Conservation (phyloP, 1,140 invertebrate species). For the Hermetia illucens region DNA sequence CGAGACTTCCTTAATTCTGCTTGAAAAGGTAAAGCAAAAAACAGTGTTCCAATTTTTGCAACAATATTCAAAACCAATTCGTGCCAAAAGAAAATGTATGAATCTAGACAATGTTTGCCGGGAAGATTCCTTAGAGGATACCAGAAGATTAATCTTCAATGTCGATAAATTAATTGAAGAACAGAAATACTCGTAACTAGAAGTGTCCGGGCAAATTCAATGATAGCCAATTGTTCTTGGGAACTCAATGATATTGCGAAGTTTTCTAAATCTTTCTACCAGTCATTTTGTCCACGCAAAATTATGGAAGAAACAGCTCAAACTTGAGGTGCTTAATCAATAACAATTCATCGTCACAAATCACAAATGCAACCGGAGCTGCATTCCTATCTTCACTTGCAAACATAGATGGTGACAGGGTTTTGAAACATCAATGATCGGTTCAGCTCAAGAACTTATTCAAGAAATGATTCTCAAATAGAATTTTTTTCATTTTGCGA, state of each 20-base stretch:
- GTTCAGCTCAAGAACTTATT: too few species aligned
- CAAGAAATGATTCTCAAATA: slow-evolving; percentile 97
- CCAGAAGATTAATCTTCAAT: too few species aligned
- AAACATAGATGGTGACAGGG: slow-evolving; percentile 78
- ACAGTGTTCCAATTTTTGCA: too few species aligned
- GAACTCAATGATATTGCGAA: slow-evolving; percentile 98
- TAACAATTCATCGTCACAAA: slow-evolving; percentile 97
- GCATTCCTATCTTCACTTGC: slow-evolving; percentile 97
- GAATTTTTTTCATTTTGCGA: slow-evolving; percentile 83
- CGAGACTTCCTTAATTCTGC: too few species aligned
- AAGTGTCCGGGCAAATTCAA: slow-evolving; percentile 94
- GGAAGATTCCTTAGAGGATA: too few species aligned
- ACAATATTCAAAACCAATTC: too few species aligned
- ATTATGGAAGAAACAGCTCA: slow-evolving; percentile 92
- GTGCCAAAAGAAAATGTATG: too few species aligned
- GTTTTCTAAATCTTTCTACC: slow-evolving; percentile 96
- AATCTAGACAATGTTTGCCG: too few species aligned
- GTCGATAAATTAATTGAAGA: too few species aligned
- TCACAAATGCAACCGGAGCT: slow-evolving; percentile 77
- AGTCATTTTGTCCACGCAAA: slow-evolving; percentile 94
- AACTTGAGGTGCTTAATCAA: slow-evolving; percentile 68
- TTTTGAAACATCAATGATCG: too few species aligned
- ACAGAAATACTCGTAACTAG: too few species aligned
- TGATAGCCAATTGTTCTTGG: slow-evolving; percentile 95
- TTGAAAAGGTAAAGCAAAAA: too few species aligned